Evolutionary conservation across 2,797 vertebrate species (phyloP), one percentile per base, ranked within the genome.

Genomic region (Sebastiscus tertius): DNA sequence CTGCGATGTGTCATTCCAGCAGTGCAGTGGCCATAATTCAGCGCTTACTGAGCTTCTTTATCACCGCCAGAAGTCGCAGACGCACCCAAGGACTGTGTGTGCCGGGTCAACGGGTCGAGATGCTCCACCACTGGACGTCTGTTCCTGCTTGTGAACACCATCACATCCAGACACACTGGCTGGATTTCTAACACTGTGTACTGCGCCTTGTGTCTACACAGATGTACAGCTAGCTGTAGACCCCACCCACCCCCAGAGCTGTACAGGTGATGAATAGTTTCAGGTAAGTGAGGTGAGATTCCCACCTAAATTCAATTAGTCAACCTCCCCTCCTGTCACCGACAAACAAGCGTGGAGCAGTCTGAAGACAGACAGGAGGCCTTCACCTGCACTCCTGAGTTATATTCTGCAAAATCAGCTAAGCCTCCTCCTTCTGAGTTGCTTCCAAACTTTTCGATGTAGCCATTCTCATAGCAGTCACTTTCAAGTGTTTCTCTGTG

Each of bases 21-120:
- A 9, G 22, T 36, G 27, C 52, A 24, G 8, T 13, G 54, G 34
- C 29, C 66, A 63, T 82, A 71, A 75, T 81, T 88, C 86, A 79
- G 46, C 7, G 5, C 31, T 34, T 29, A 61, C 68, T 29, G 36
- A 70, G 85, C 46, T 42, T 18, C 67, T 82, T 62, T 46, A 64
- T 82, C 79, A 72, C 26, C 16, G 18, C 20, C 39, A 61, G n/a
- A 79, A 76, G 77, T 29, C 27, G 34, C 42, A 77, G 79, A 74
- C 11, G 18, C 16, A 49, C 36, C 39, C 61, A 67, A 80, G 70
- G 74, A 55, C 75, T 64, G 66, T 11, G 64, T n/a, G 54, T 27
- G 58, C 52, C 39, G 46, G 52, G 58, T 52, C 2, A n/a, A 61
- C 13, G n/a, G 59, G 64, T 54, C 1, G 3, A 62, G 24, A 55